These are phyloP conservation scores for Danaus melanippus DNA, from an alignment of 1,140 invertebrate species.

Conservation along the genomic window DNA sequence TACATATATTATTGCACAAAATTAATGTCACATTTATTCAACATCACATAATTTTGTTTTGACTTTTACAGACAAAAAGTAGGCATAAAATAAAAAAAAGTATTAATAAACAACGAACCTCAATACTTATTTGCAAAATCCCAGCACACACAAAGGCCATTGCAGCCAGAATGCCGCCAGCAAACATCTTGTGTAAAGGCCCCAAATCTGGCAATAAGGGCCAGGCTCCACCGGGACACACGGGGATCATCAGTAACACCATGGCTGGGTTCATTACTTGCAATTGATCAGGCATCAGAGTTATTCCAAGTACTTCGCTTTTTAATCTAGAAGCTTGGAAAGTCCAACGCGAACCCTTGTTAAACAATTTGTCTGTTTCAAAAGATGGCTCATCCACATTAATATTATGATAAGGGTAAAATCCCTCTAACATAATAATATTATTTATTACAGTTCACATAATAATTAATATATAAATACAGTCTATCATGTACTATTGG, in stretches of 20 bases:
- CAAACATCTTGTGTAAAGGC: slow-evolving; percentile 84
- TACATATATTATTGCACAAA: too few relatives aligned
- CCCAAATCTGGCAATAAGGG: slow-evolving; percentile 67
- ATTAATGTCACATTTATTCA: too few relatives aligned
- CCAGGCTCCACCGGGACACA: slow-evolving; percentile 79
- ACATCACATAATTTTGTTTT: too few relatives aligned
- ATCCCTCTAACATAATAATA: too few relatives aligned
- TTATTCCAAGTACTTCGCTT: slow-evolving; percentile 71
- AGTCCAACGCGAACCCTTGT: slow-evolving; percentile 81
- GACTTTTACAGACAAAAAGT: too few relatives aligned
- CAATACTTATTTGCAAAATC: slow-evolving; percentile 57
- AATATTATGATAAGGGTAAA: too few relatives aligned
- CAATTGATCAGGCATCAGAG: slow-evolving; percentile 79
- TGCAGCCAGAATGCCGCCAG: slow-evolving; percentile 84
- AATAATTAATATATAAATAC: background rate
- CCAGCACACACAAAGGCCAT: slow-evolving; percentile 78
- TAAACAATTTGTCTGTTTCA: slow-evolving; percentile 4
- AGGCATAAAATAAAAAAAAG: too few relatives aligned
- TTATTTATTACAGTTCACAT: too few relatives aligned
- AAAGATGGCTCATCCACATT: too few relatives aligned
- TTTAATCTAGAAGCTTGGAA: slow-evolving; percentile 81
- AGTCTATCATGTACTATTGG: background rate
- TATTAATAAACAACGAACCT: slow-evolving; percentile 22
- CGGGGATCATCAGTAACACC: slow-evolving; percentile 79
- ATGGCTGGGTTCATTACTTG: slow-evolving; percentile 80